These are phyloP conservation scores for Amphipoea oculea DNA, from an alignment of 2,888 invertebrate species.

Conservation along the genomic window DNA sequence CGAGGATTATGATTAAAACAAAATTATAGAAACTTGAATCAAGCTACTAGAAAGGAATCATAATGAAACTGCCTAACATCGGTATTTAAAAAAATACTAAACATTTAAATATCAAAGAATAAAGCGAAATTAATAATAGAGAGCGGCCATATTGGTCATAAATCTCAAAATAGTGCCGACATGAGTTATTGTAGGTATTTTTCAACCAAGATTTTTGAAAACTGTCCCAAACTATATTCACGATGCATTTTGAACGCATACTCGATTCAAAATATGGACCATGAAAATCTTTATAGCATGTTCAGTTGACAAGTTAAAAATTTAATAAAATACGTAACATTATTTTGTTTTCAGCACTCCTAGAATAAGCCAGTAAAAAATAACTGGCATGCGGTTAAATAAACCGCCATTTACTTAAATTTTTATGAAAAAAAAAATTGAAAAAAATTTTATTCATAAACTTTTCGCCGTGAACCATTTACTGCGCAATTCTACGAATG, in stretches of 20 bases:
- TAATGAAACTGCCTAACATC: no score
- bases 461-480: conserved; percentile 28
- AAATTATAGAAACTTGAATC: neutral
- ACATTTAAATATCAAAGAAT: neutral
- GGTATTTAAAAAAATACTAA: neutral
- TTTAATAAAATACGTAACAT: neutral
- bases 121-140: neutral
- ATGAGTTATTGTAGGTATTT: conserved; percentile 12
- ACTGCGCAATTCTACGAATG: conserved; percentile 23
- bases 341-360: neutral
- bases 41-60: neutral
- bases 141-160: conserved; percentile 6
- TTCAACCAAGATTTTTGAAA: conserved; percentile 16
- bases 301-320: neutral
- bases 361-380: neutral
- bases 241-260: conserved; percentile 21
- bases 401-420: neutral
- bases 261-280: conserved; percentile 12
- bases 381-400: neutral
- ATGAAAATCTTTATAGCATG: conserved; percentile 19
- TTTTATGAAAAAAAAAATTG: neutral
- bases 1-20: neutral
- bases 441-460: conserved; percentile 19
- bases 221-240: conserved; percentile 7
- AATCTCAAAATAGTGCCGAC: conserved; percentile 13